Evolutionary conservation across 2,888 invertebrate species (phyloP), one percentile per base, ranked within the genome.

Genomic region (Syrista parreyssii): DNA sequence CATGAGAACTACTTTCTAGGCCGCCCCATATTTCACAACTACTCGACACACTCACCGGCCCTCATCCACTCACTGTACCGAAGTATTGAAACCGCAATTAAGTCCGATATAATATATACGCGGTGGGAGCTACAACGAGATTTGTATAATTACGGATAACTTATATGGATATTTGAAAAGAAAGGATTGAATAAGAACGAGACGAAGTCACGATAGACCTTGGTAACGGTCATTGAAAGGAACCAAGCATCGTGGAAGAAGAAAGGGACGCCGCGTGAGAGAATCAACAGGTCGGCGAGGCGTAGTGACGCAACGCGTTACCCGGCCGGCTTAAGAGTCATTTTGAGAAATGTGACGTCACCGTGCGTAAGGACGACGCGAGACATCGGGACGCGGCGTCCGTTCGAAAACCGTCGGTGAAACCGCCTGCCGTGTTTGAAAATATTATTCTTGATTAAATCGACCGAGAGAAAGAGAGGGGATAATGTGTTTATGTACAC

Each of bases 401-500:
- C 23, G 23, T 55, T 23, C 23, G 55, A 55, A 55, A 55, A 23
- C 23, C 23, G 55, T 9, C 55, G 23, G 55, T 55, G 9, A 23
- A 55, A 23, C 55, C 23, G 23, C 23, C 23, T 15, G 23, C 9
- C 9, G 55, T 1, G 12, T 55, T 55, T 55, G 23, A 55, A 55
- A 55, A 23, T 55, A 55, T 23, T 55, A 55, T 55, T 9, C 23
- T 55, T 9, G 55, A 23, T 23, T 55, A 55, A 55, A 78, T 23
- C 75, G 69, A 40, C 34, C 32, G 36, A 32, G 31, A 55, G 23
- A 33, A 75, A 73, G 32, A 74, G 15, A 78, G 69, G 30, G 76
- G n/a, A 75, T n/a, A 30, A 73, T 35, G 32, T 72, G 35, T 40
- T 82, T 84, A 86, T 83, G 82, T 82, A 83, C 73, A 71, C 75